Percentiles rank a stretch among this genome's conserved stretches.
phyloP scores from a whole-genome alignment of 2,113 vertebrate genomes.

The Sminthopsis crassicaudata region DNA sequence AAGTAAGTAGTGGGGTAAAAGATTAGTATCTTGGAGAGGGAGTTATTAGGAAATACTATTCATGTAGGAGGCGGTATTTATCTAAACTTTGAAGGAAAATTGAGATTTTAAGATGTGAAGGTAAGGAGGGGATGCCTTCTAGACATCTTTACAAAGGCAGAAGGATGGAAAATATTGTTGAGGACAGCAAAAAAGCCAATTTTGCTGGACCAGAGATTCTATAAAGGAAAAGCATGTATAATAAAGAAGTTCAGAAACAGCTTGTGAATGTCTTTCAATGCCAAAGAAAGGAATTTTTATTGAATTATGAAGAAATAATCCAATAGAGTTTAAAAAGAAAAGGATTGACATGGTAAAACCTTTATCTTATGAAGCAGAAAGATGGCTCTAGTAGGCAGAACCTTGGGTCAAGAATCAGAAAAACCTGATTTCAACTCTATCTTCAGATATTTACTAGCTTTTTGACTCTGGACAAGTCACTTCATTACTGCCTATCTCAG shows the following conservation, averaged over 20 bases:
- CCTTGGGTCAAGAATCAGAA: not conserved
- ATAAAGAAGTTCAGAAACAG: not conserved
- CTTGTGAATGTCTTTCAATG: not conserved
- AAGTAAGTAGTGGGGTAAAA: not conserved
- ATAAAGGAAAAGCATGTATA: not conserved
- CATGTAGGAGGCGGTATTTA: not conserved
- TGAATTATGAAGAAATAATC: not conserved
- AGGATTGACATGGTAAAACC: not conserved
- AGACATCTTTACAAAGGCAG: not conserved
- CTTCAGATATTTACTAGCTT: not conserved
- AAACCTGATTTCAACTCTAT: not conserved
- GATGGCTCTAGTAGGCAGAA: not conserved
- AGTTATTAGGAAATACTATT: not conserved
- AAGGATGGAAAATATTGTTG: not conserved
- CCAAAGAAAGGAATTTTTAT: not conserved
- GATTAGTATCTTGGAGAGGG: not conserved
- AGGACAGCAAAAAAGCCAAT: not conserved
- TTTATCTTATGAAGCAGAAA: not conserved
- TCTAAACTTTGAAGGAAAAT: not conserved
- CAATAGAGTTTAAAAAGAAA: not conserved
- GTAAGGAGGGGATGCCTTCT: not conserved
- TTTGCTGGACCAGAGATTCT: not conserved
- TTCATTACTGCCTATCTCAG: not conserved
- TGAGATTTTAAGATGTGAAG: not conserved
- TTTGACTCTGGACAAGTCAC: not conserved